Base-by-base conservation (phyloP, 2,888 invertebrate genomes). In the Pseudococcus jackbeardsleyi region DNA sequence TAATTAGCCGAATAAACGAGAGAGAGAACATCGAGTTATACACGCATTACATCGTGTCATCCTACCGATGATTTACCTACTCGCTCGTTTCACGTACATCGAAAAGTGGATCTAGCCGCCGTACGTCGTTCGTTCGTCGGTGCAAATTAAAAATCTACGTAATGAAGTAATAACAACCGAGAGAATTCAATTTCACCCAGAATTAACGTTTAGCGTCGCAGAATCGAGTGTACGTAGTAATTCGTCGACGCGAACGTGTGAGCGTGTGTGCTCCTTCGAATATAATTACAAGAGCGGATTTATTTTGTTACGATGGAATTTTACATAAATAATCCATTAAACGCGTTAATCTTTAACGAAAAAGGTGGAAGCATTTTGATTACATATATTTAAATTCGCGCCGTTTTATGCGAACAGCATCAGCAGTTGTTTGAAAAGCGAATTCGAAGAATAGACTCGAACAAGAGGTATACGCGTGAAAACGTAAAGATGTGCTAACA, bases 1-100 rank as follows among this genome's bases (percentile, higher is more conserved):
- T 82, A 82, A 82, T 82, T 82, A 46, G 42, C 11, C 46, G 79
- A 82, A 82, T 82, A 82, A 82, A 82, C 79, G 46, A 82, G 79
- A 82, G 46, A 82, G 79, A 82, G 46, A 82, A 46, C 72, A 72
- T 72, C 72, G 72, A 33, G 72, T 72, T 72, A 39, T 72, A 72
- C 17, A 33, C 72, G 33, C 33, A 72, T 72, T 72, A 72, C 72
- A 72, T 12, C 46, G 79, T 19, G 79, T 82, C 79, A 22, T 33
- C 26, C 68, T 68, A 12, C 26, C 15, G 72, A 72, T 72, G 72
- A 46, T 82, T 42, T 82, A n/a, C n/a, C n/a, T n/a, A 82, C 39
- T 77, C 17, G 15, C 15, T 8, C n/a, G 12, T 50, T n/a, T n/a
- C n/a, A 12, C 50, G 42, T 42, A 42, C 22, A 68, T 77, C 77